Base-by-base conservation (phyloP, 2,797 vertebrate genomes). In the Aplochiton taeniatus region DNA sequence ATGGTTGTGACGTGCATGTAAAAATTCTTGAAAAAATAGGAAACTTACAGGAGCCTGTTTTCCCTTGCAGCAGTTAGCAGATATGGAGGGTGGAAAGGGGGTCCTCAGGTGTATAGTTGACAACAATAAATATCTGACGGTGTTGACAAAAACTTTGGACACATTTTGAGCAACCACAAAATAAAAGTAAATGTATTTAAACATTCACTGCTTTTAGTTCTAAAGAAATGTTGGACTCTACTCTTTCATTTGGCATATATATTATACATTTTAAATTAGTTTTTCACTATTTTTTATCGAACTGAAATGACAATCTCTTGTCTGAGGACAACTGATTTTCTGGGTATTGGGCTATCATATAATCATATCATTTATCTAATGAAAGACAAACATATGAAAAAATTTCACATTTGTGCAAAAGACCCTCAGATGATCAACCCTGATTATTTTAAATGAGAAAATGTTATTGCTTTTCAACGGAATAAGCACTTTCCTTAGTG, bases 401-500 rank as follows among this genome's bases (percentile, higher is more conserved):
- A 20, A 11, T 48, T 10, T 45, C 14, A 12, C 44, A 48, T 17
- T 19, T 61, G 5, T 50, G 46, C 47, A 48, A 61, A 13, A 14
- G n/a, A 19, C 9, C 11, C 14, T 45, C 5, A 19, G 11, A 48
- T 61, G 48, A 14, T 9, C 9, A 7, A 48, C 31, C 11, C 19
- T n/a, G n/a, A n/a, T n/a, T n/a, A n/a, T n/a, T n/a, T n/a, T n/a
- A n/a, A n/a, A n/a, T n/a, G n/a, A n/a, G n/a, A n/a, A 19, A 61
- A 17, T 49, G 16, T 49, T 61, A 31, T 61, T 48, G 11, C 1
- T 61, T 61, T 61, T 16, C 45, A 49, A 61, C 59, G 31, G 46
- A 61, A 61, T 61, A 48, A 49, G 45, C 59, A 61, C 59, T 61
- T 61, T 61, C 49, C 45, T 61, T 49, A 61, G 45, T 61, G 59